phyloP scores from a whole-genome alignment of 2,113 vertebrate genomes.

The Elephas maximus region DNA sequence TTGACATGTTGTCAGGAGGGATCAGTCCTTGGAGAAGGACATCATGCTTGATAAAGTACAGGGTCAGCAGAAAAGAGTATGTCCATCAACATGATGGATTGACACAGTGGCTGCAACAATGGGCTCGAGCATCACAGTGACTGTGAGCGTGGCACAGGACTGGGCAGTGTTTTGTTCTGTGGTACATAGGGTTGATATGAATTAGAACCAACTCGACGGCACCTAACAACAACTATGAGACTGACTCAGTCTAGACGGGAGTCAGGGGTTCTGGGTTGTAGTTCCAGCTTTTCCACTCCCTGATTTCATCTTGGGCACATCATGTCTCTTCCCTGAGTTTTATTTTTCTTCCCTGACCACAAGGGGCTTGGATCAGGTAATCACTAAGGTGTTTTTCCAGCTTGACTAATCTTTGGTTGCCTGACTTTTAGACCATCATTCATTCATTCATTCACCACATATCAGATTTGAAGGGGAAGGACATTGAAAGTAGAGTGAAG shows the following conservation, averaged over 20 bases:
- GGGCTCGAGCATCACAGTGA: too few species aligned
- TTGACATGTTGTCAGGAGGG: too few species aligned
- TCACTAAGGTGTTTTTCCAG: neutral
- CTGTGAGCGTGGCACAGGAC: too few species aligned
- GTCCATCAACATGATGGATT: too few species aligned
- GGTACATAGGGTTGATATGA: too few species aligned
- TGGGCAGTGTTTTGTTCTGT: too few species aligned
- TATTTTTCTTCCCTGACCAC: neutral
- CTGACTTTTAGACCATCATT: neutral
- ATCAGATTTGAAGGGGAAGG: slow-evolving; percentile 12
- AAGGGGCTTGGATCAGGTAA: neutral
- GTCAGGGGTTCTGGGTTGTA: neutral
- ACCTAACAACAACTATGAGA: neutral
- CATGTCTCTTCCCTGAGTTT: neutral
- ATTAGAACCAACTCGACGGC: too few species aligned
- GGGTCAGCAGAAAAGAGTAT: too few species aligned
- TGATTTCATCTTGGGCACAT: neutral
- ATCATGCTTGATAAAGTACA: too few species aligned
- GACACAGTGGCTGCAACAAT: too few species aligned
- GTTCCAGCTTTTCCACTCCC: neutral
- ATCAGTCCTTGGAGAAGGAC: too few species aligned
- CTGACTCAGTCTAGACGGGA: neutral
- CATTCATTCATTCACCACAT: slow-evolving; percentile 17
- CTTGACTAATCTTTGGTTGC: slow-evolving; percentile 31
- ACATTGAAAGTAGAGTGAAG: neutral